Evolutionary conservation across 2,797 vertebrate species (phyloP).

Genomic region (Platalea minor): DNA sequence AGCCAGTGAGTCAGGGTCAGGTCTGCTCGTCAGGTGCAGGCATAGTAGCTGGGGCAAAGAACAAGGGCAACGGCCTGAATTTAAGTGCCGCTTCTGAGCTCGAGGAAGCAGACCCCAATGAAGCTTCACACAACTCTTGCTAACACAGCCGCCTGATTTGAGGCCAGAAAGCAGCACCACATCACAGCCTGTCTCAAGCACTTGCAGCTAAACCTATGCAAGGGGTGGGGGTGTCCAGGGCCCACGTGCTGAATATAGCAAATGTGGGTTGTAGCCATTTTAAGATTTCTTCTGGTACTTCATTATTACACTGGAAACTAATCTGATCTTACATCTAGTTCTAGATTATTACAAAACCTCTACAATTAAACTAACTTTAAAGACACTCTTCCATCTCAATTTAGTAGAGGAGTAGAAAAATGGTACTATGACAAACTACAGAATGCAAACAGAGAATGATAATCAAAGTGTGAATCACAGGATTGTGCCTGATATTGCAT

Average conservation of each 20-base stretch:
- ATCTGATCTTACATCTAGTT: neutral
- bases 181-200: too few species aligned
- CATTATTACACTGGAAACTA: neutral
- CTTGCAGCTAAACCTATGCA: neutral
- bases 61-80: neutral
- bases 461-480: neutral
- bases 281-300: neutral
- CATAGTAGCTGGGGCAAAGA: neutral
- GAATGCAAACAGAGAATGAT: neutral
- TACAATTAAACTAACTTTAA: neutral
- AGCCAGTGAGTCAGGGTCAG: neutral
- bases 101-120: rapidly evolving
- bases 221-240: too few species aligned
- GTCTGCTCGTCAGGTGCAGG: neutral
- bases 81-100: too few species aligned
- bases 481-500: neutral
- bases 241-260: neutral
- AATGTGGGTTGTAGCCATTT: neutral
- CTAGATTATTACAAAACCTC: neutral
- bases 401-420: neutral
- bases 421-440: neutral
- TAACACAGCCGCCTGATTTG: neutral
- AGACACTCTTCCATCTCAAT: neutral
- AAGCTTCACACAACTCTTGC: neutral
- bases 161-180: neutral